phyloP scores from a whole-genome alignment of 2,888 invertebrate species.

The Plutella xylostella region DNA sequence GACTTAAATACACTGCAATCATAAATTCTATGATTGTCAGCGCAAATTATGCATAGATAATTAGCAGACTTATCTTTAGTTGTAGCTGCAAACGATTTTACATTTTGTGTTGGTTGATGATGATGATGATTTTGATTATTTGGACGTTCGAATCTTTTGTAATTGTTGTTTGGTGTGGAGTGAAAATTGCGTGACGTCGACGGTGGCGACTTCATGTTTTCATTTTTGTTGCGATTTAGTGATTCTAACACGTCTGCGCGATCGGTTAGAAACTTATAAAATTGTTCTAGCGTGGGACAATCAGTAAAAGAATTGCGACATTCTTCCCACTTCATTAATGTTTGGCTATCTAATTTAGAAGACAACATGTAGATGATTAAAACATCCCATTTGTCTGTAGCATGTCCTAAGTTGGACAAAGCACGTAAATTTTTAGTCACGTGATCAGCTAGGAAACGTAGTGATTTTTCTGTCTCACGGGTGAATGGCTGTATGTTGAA shows the following conservation, averaged over 20 bases:
- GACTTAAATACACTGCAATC: slow-evolving; percentile 10
- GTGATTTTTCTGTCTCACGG: slow-evolving; percentile 4
- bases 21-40: slow-evolving; percentile 7
- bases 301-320: slow-evolving; percentile 5
- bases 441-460: slow-evolving; percentile 19
- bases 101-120: no score
- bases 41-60: slow-evolving; percentile 11
- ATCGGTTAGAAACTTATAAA: slow-evolving; percentile 11
- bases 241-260: slow-evolving; percentile 11
- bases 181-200: background rate
- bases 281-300: slow-evolving; percentile 6
- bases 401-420: slow-evolving; percentile 16
- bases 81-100: background rate
- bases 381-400: slow-evolving; percentile 17
- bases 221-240: slow-evolving; percentile 3
- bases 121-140: background rate
- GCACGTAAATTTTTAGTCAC: slow-evolving; percentile 20
- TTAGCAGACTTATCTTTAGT: no score
- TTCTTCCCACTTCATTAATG: slow-evolving; percentile 12
- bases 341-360: background rate
- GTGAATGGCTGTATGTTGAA: background rate
- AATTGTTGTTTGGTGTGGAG: no score
- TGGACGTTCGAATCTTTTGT: background rate
- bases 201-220: no score
- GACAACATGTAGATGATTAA: slow-evolving; percentile 9